Evolutionary conservation across 2,113 vertebrate species (phyloP).

Genomic region (Xiphophorus couchianus): DNA sequence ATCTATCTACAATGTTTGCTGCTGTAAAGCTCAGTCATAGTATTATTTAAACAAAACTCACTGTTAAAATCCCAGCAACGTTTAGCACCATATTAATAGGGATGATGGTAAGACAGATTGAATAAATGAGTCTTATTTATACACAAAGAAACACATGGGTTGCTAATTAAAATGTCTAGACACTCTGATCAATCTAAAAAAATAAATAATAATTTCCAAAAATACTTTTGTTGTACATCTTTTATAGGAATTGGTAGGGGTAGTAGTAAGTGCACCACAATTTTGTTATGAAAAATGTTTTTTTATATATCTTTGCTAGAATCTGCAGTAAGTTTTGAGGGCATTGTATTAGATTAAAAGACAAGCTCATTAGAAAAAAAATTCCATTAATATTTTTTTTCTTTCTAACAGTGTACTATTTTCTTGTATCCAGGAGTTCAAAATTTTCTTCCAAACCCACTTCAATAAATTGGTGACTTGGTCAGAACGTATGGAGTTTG

Average conservation of each 20-base stretch:
- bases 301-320: not conserved
- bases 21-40: not conserved
- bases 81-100: not conserved
- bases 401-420: not conserved
- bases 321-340: not conserved
- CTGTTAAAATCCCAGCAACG: not conserved
- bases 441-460: conserved; percentile 81
- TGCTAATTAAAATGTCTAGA: not conserved
- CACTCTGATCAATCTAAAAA: not conserved
- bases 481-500: conserved; percentile 91
- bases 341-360: not conserved
- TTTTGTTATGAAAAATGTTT: not conserved
- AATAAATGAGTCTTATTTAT: not conserved
- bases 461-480: conserved; percentile 84
- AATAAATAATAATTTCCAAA: not conserved
- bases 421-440: conserved; percentile 85
- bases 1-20: not conserved
- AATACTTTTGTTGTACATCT: not conserved
- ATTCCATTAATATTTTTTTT: not conserved
- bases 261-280: not conserved
- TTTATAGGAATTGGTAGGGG: not conserved
- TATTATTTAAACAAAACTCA: not conserved
- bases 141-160: not conserved
- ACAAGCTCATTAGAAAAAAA: not conserved
- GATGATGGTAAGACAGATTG: not conserved